Base-by-base conservation (phyloP, 2,797 vertebrate species). In the Serranus cabrilla region DNA sequence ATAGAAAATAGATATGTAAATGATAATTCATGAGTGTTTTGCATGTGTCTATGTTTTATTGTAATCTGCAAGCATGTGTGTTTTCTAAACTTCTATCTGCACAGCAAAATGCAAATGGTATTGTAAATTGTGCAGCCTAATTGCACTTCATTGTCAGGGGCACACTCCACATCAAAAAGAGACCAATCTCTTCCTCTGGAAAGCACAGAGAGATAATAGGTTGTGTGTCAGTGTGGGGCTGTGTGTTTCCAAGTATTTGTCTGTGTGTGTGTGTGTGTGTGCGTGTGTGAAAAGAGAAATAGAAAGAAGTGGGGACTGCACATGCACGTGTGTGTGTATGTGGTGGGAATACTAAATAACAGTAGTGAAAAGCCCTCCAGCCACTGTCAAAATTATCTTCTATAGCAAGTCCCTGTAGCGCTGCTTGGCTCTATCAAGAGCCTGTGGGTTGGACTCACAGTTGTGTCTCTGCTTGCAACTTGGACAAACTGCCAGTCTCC, bases 321-420 rank as follows among this genome's bases (percentile, higher is more conserved):
- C 27, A 50, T 73, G 62, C 47, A 67, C 16, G 51, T 70, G 64
- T 81, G 74, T 71, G 58, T 84, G 64, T 71, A 71, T 81, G 82
- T 81, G 80, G 23, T 65, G 71, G 71, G 88, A 85, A 83, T 91
- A 74, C 79, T 81, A 87, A 89, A 87, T 86, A 89, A 81, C 79
- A 75, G 72, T 56, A 70, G 87, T 57, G 73, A 86, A 89, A 90
- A 86, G 87, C 90, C 91, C 90, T 88, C 56, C 45, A 91, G 87
- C 86, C 86, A 88, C 86, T 90, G 89, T 91, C 92, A 92, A 86
- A 93, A 86, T 89, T 81, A 91, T 92, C 84, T 92, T 88, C 86
- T 74, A 61, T 81, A 77, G 83, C 71, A 81, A 74, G 80, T 91
- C 86, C 88, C 90, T 70, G 68, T 83, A 78, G 89, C 78, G 4